phyloP scores from a whole-genome alignment of 2,113 vertebrate genomes.

The Pandion haliaetus region DNA sequence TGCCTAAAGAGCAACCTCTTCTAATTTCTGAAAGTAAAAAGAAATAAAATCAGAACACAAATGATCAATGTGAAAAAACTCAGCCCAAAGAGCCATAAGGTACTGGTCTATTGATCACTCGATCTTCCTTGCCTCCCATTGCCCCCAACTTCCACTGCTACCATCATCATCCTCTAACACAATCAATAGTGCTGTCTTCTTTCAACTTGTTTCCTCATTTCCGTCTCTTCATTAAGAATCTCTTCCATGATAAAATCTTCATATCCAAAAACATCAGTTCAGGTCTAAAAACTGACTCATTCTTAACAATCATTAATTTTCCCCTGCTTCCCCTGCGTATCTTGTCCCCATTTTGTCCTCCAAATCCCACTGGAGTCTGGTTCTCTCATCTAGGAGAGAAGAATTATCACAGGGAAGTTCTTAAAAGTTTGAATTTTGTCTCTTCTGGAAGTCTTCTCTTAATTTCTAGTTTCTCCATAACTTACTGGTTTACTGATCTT shows the following conservation, averaged over 20 bases:
- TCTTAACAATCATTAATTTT: neutral
- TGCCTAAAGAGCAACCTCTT: neutral
- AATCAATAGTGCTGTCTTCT: neutral
- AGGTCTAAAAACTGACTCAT: neutral
- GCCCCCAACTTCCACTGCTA: neutral
- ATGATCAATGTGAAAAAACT: neutral
- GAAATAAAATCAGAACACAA: neutral
- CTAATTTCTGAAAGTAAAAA: neutral
- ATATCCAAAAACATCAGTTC: neutral
- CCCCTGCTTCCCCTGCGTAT: neutral
- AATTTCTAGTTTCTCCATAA: neutral
- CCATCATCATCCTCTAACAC: neutral
- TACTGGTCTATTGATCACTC: neutral
- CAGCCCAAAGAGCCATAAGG: neutral
- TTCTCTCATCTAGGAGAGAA: neutral
- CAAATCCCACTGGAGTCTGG: neutral
- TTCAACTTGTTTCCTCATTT: neutral
- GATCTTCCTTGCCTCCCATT: neutral
- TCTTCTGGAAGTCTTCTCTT: neutral
- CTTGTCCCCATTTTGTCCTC: neutral
- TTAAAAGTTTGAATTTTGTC: neutral
- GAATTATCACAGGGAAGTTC: neutral
- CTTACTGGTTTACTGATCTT: neutral
- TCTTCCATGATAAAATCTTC: neutral
- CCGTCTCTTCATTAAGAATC: neutral